Evolutionary conservation across 2,113 vertebrate genomes (phyloP).

Genomic region (Prochilodus magdalenae): DNA sequence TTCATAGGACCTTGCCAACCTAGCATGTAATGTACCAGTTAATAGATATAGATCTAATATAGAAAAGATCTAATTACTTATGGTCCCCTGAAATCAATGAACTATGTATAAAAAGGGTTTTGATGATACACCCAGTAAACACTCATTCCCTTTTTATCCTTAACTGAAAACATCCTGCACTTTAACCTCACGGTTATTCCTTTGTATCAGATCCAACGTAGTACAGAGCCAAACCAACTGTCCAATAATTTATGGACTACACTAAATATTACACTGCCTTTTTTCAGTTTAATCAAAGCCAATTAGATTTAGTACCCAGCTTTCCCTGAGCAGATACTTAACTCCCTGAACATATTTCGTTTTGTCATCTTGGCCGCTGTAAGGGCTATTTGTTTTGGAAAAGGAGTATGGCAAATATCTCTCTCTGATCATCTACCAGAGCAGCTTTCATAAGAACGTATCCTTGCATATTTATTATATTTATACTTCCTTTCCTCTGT

Average conservation of each 20-base stretch:
- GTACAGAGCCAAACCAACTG: background rate
- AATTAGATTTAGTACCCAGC: conserved; percentile 54
- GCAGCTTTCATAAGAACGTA: background rate
- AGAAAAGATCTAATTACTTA: background rate
- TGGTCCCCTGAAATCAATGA: background rate
- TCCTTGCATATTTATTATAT: background rate
- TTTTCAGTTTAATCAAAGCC: conserved; percentile 63
- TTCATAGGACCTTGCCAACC: background rate
- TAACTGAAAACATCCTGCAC: background rate
- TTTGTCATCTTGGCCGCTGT: conserved; percentile 43
- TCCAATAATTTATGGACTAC: conserved; percentile 59
- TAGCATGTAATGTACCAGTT: background rate
- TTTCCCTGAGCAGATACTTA: conserved; percentile 48
- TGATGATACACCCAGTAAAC: background rate
- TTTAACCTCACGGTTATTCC: background rate
- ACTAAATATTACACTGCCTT: background rate
- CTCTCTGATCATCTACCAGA: background rate
- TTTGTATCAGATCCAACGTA: background rate
- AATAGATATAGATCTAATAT: background rate
- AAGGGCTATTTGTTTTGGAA: conserved; percentile 18
- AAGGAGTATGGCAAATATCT: background rate
- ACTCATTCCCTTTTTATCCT: background rate
- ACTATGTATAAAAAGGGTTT: background rate
- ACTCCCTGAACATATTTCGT: conserved; percentile 57
- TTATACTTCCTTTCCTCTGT: background rate